A percentile compares a stretch with the other conserved stretches of the same genome.
These are phyloP conservation scores for Mamestra configurata DNA, from an alignment of 1,140 invertebrate genomes.

Conservation along the genomic window DNA sequence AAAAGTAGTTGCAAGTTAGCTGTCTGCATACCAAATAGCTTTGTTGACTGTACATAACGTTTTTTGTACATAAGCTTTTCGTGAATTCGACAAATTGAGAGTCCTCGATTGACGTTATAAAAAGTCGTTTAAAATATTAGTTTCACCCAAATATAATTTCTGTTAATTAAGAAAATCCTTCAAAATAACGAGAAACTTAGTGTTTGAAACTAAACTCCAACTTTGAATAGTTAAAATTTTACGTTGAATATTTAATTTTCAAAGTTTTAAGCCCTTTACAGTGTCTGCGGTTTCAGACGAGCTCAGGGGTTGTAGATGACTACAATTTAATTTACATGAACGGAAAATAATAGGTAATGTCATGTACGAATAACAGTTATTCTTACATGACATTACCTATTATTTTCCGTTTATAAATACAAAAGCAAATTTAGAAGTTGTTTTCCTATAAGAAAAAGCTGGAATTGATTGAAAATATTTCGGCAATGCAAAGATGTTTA, in stretches of 20 bases:
- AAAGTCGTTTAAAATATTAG: not conserved
- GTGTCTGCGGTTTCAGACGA: not conserved
- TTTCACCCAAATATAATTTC: not conserved
- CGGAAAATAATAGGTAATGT: not conserved
- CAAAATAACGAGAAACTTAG: not conserved
- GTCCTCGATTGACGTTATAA: not conserved
- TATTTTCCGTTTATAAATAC: no score
- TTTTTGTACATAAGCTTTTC: not conserved
- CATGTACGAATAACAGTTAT: no score
- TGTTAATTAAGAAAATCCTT: not conserved
- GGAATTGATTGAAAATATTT: no score
- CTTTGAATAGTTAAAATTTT: conserved; percentile 9
- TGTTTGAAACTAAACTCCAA: not conserved
- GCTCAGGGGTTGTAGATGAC: not conserved
- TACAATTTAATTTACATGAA: not conserved
- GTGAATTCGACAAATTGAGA: no score
- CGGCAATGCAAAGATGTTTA: no score
- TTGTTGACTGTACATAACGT: no score
- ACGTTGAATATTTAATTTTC: conserved; percentile 4
- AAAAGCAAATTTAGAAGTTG: no score
- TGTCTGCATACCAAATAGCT: no score
- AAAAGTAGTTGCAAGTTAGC: no score
- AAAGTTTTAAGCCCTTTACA: conserved; percentile 17
- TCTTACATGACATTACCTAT: no score
- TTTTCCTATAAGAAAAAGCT: no score